Evolutionary conservation across 2,888 invertebrate species (phyloP).

Genomic region (Thecophora atra): DNA sequence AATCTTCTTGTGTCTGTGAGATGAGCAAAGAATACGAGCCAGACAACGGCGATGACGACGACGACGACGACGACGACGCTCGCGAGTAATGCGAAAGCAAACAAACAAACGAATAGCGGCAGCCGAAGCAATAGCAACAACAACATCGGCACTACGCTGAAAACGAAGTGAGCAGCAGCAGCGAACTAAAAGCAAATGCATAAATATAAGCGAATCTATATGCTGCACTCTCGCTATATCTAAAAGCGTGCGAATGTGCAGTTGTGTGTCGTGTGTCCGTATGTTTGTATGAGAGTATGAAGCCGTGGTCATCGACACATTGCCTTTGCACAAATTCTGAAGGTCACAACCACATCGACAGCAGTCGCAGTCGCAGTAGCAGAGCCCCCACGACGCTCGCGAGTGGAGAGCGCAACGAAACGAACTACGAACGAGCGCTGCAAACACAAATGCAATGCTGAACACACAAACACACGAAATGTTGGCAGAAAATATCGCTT

Average conservation of each 20-base stretch:
- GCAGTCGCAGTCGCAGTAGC: slow-evolving; percentile 32
- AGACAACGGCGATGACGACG: not conserved
- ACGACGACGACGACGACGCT: not conserved
- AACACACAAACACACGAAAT: not conserved
- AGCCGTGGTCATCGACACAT: slow-evolving; percentile 68
- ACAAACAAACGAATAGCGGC: not conserved
- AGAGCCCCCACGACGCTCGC: slow-evolving; percentile 39
- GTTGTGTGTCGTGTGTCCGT: slow-evolving; percentile 39
- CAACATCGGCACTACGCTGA: slow-evolving; percentile 24
- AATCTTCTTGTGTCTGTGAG: slow-evolving; percentile 27
- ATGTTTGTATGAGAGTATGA: slow-evolving; percentile 53
- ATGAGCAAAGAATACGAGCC: slow-evolving; percentile 13
- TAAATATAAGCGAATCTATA: slow-evolving; percentile 29
- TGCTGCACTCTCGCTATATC: slow-evolving; percentile 29
- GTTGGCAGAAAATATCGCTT: not conserved
- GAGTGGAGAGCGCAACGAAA: not conserved
- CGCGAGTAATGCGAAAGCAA: slow-evolving; percentile 11
- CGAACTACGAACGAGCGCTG: slow-evolving; percentile 5
- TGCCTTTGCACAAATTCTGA: slow-evolving; percentile 68
- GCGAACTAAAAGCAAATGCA: slow-evolving; percentile 35
- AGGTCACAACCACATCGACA: slow-evolving; percentile 66
- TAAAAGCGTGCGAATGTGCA: slow-evolving; percentile 8
- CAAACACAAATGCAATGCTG: slow-evolving; percentile 26
- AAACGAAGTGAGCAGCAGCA: not conserved
- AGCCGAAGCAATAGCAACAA: slow-evolving; percentile 7